These are phyloP conservation scores for Myotis davidii DNA, from an alignment of 2,113 vertebrate species.

Conservation along the genomic window DNA sequence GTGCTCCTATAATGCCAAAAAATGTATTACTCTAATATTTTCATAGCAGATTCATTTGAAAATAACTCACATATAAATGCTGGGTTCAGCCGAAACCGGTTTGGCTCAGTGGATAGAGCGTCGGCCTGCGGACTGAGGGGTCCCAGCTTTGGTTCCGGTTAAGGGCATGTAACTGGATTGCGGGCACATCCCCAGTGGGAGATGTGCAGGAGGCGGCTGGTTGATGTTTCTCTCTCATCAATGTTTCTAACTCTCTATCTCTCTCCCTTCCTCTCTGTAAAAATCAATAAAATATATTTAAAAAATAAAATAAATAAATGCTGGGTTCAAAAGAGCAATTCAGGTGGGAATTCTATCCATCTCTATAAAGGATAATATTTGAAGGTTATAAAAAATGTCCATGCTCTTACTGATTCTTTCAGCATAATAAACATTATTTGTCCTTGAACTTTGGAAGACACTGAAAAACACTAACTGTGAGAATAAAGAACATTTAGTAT, in stretches of 20 bases:
- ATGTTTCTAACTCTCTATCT: too few relatives aligned
- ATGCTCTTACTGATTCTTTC: conserved; percentile 10
- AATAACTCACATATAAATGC: neutral
- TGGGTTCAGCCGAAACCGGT: too few relatives aligned
- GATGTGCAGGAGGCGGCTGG: too few relatives aligned
- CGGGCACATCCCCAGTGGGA: too few relatives aligned
- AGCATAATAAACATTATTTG: neutral
- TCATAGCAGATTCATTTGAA: conserved; percentile 31
- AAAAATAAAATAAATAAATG: too few relatives aligned
- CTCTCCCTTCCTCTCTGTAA: too few relatives aligned
- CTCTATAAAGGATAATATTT: conserved; percentile 9
- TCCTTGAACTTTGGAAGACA: neutral
- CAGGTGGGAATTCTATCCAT: neutral
- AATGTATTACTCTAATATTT: neutral
- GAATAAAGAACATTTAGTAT: neutral
- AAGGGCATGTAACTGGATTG: too few relatives aligned
- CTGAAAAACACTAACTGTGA: neutral
- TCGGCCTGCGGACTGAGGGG: too few relatives aligned
- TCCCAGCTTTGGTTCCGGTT: too few relatives aligned
- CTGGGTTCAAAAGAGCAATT: neutral
- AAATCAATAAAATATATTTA: too few relatives aligned
- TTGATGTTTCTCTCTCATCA: too few relatives aligned
- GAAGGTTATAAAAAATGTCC: neutral
- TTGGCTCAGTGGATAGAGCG: too few relatives aligned
- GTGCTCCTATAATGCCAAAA: neutral